Percentiles rank a stretch among this genome's conserved stretches.
phyloP scores from a whole-genome alignment of 2,888 invertebrate genomes.

The Latrodectus elegans region DNA sequence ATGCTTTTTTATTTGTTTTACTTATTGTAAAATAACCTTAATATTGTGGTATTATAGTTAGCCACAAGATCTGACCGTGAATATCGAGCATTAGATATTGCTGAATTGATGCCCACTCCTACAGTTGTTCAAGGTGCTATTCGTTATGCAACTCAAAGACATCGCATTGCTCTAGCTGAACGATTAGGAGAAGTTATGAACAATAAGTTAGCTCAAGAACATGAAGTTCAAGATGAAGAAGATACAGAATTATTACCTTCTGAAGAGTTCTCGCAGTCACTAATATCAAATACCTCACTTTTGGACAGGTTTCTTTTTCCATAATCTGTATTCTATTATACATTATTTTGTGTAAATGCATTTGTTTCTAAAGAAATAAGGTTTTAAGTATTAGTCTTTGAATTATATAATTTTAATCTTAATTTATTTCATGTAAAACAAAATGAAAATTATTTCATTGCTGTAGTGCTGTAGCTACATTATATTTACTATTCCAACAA shows the following conservation, averaged over 20 bases:
- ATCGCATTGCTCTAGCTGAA: constrained; percentile 85
- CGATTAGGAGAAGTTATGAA: constrained; percentile 81
- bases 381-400: not conserved
- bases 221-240: constrained; percentile 50
- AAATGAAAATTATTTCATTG: not conserved
- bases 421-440: not conserved
- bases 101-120: constrained; percentile 86
- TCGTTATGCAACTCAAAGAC: constrained; percentile 89
- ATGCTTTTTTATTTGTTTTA: no score
- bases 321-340: not conserved
- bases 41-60: constrained; percentile 79
- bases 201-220: constrained; percentile 71
- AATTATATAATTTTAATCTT: not conserved
- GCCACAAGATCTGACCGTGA: constrained; percentile 90
- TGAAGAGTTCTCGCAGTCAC: constrained; percentile 29
- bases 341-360: not conserved
- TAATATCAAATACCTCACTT: constrained; percentile 13
- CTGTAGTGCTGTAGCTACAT: no score
- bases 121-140: constrained; percentile 87
- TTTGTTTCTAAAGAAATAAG: not conserved
- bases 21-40: no score
- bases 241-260: constrained; percentile 43
- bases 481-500: not conserved
- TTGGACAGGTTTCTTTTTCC: constrained; percentile 2
- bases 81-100: constrained; percentile 88